Conservation (phyloP, 2,888 invertebrate genomes). For the Xiphydria camelus region DNA sequence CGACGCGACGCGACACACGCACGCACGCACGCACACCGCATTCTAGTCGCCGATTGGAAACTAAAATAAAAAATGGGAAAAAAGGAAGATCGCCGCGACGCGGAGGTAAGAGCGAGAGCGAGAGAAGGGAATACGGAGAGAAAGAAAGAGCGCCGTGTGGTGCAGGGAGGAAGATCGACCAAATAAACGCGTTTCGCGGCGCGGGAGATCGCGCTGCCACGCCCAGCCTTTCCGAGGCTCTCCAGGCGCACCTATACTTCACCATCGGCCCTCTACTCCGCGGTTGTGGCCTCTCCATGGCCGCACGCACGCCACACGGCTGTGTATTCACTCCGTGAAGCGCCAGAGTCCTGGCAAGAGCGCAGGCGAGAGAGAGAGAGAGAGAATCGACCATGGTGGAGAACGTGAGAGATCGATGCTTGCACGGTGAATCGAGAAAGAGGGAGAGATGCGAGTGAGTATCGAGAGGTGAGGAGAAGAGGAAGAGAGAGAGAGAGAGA, state of each 20-base stretch:
- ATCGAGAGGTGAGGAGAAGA: background rate
- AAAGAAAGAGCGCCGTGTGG: conserved; percentile 24
- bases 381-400: background rate
- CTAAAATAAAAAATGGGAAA: conserved; percentile 16
- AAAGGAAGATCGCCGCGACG: conserved; percentile 4
- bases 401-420: background rate
- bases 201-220: conserved; percentile 42
- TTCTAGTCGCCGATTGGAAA: conserved; percentile 31
- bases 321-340: too few species aligned
- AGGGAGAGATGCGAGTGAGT: background rate
- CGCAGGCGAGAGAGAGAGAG: too few species aligned
- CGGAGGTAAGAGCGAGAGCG: conserved; percentile 7
- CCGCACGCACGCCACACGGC: too few species aligned
- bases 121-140: conserved; percentile 12
- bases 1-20: conserved; percentile 14
- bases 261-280: too few species aligned
- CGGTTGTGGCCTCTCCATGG: too few species aligned
- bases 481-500: background rate
- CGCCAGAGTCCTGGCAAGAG: too few species aligned
- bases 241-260: background rate
- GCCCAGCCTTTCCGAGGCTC: conserved; percentile 34
- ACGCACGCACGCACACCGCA: conserved; percentile 4
- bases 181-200: conserved; percentile 42
- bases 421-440: background rate
- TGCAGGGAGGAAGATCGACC: conserved; percentile 23